Percentiles rank a stretch among this genome's conserved stretches.
Conservation (phyloP, 2,797 vertebrate species). For the Sebastiscus albofasciatus region DNA sequence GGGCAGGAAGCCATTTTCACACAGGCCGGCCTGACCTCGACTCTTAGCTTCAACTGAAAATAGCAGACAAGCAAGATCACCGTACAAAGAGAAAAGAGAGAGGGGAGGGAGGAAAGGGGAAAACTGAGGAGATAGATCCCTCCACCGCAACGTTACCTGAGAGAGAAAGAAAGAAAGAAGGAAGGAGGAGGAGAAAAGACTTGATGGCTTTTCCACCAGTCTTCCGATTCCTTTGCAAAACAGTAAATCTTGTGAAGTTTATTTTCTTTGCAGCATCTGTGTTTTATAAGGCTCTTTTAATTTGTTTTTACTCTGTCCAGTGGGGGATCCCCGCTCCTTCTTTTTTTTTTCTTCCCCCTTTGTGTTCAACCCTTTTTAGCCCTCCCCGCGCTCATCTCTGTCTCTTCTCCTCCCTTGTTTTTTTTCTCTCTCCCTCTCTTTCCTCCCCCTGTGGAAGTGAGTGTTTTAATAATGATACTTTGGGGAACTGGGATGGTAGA, state of each 20-base stretch:
- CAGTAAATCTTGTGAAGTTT: slow-evolving; percentile 94
- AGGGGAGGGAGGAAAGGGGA: background rate
- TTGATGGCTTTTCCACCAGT: slow-evolving; percentile 95
- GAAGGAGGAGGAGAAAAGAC: background rate
- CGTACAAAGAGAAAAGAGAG: slow-evolving; percentile 12
- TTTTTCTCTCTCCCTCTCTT: slow-evolving; percentile 44
- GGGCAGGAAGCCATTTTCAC: slow-evolving; percentile 82
- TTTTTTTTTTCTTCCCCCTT: slow-evolving; percentile 80
- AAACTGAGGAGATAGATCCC: slow-evolving; percentile 35
- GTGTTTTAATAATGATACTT: slow-evolving; percentile 87
- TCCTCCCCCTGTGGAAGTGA: slow-evolving; percentile 84
- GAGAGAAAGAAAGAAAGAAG: slow-evolving; percentile 16
- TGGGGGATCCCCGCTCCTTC: slow-evolving; percentile 86
- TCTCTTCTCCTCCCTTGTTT: slow-evolving; percentile 44
- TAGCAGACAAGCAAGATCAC: slow-evolving; percentile 72
- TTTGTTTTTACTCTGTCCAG: slow-evolving; percentile 95
- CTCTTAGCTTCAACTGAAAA: slow-evolving; percentile 74
- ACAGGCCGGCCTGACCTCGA: slow-evolving; percentile 80
- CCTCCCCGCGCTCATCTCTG: slow-evolving; percentile 44
- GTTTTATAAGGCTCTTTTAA: slow-evolving; percentile 97
- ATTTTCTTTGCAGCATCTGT: slow-evolving; percentile 98
- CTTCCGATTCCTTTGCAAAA: slow-evolving; percentile 86
- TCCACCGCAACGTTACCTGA: slow-evolving; percentile 50
- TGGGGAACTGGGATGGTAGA: slow-evolving; percentile 83
- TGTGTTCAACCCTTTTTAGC: slow-evolving; percentile 51